Conservation (phyloP, 1,140 invertebrate genomes). For the Drosophila hydei region DNA sequence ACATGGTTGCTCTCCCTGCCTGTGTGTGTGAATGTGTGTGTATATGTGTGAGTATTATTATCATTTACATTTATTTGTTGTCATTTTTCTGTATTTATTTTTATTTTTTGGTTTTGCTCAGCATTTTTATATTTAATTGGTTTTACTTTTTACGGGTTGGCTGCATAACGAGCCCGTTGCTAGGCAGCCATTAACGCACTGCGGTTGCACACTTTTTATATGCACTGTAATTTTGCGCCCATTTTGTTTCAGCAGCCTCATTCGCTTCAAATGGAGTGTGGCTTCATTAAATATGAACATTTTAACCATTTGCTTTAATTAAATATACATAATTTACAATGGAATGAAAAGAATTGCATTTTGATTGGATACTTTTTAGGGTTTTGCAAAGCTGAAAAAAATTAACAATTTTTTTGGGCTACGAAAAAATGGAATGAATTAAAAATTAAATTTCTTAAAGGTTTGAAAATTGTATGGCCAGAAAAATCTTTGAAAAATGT, state of each 20-base stretch:
- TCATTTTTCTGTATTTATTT: constrained; percentile 25
- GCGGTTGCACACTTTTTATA: constrained; percentile 37
- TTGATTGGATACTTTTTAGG: constrained; percentile 14
- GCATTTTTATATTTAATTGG: constrained; percentile 67
- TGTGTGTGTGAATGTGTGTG: neutral
- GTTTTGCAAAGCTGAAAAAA: constrained; percentile 32
- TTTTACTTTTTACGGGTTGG: constrained; percentile 46
- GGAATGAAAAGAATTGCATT: neutral
- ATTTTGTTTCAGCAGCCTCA: constrained; percentile 10
- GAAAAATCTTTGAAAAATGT: too few relatives aligned
- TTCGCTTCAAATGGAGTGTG: constrained; percentile 67
- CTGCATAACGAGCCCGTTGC: constrained; percentile 62
- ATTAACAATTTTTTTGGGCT: neutral
- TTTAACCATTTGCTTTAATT: constrained; percentile 70
- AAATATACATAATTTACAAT: constrained; percentile 65
- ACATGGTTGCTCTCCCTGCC: constrained; percentile 8
- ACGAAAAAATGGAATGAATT: too few relatives aligned
- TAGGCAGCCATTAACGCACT: constrained; percentile 64
- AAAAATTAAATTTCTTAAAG: neutral
- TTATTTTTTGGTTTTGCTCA: constrained; percentile 23
- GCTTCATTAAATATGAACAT: constrained; percentile 81
- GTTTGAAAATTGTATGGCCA: neutral
- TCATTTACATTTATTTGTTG: constrained; percentile 46
- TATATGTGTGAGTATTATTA: constrained; percentile 43
- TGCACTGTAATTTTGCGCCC: constrained; percentile 35